Conservation (phyloP, 2,113 vertebrate species). For the Eulemur rufifrons region DNA sequence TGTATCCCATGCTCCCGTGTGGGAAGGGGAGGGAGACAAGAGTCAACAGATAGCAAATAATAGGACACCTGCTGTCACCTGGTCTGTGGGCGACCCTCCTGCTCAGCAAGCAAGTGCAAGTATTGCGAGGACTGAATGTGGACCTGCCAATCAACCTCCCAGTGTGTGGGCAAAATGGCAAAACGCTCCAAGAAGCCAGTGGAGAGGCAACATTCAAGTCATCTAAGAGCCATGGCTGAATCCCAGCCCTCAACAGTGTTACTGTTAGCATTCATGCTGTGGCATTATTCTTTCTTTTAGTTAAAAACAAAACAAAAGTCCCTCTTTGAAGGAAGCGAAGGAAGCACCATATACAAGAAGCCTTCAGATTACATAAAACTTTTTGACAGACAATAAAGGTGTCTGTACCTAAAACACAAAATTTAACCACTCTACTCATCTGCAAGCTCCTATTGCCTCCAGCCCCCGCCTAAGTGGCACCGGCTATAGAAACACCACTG, state of each 20-base stretch:
- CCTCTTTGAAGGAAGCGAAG: neutral
- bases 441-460: no score
- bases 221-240: conserved; percentile 59
- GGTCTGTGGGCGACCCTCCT: conserved; percentile 62
- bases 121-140: conserved; percentile 62
- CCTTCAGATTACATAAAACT: conserved; percentile 41
- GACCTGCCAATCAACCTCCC: conserved; percentile 69
- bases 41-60: conserved; percentile 79
- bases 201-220: conserved; percentile 61
- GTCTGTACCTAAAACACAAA: conserved; percentile 4
- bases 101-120: conserved; percentile 69
- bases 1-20: conserved; percentile 44
- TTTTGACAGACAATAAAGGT: conserved; percentile 37
- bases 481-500: conserved; percentile 41
- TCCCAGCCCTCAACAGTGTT: conserved; percentile 50
- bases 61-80: conserved; percentile 76
- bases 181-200: conserved; percentile 71
- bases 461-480: neutral
- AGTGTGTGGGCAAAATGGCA: conserved; percentile 73
- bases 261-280: conserved; percentile 50
- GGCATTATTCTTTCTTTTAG: conserved; percentile 67
- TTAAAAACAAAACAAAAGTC: conserved; percentile 11
- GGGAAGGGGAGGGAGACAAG: conserved; percentile 35
- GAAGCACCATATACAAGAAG: conserved; percentile 6
- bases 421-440: neutral